A percentile compares a stretch with the other conserved stretches of the same genome.
Evolutionary conservation across 2,797 vertebrate genomes (phyloP).

Genomic region (Myotis vivesi): DNA sequence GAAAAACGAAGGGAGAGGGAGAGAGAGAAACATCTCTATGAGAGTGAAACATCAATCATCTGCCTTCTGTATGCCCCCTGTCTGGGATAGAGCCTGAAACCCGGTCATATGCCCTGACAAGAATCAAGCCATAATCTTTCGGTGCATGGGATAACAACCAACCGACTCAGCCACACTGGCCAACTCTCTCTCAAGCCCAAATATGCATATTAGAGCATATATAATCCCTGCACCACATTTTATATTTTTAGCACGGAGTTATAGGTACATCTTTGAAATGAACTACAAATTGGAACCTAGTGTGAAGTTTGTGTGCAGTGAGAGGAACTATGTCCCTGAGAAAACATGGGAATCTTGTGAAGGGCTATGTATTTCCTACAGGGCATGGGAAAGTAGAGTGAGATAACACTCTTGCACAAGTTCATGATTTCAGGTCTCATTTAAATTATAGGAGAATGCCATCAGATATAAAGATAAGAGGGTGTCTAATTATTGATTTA

Average conservation of each 20-base stretch:
- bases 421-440: not conserved
- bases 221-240: not conserved
- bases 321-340: fast-evolving
- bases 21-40: not conserved
- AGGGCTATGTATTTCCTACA: not conserved
- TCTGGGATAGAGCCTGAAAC: not conserved
- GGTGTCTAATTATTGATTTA: not conserved
- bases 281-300: not conserved
- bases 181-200: not conserved
- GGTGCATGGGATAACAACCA: not conserved
- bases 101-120: not conserved
- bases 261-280: not conserved
- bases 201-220: not conserved
- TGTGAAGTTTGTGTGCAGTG: not conserved
- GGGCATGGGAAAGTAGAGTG: fast-evolving
- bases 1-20: not conserved
- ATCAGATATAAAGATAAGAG: not conserved
- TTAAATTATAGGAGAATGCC: not conserved
- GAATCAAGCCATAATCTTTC: not conserved
- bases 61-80: not conserved
- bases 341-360: not conserved
- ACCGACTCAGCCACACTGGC: not conserved
- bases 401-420: not conserved
- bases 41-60: not conserved
- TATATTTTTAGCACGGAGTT: not conserved